Evolutionary conservation across 2,797 vertebrate genomes (phyloP).

Genomic region (Clarias fuscus): DNA sequence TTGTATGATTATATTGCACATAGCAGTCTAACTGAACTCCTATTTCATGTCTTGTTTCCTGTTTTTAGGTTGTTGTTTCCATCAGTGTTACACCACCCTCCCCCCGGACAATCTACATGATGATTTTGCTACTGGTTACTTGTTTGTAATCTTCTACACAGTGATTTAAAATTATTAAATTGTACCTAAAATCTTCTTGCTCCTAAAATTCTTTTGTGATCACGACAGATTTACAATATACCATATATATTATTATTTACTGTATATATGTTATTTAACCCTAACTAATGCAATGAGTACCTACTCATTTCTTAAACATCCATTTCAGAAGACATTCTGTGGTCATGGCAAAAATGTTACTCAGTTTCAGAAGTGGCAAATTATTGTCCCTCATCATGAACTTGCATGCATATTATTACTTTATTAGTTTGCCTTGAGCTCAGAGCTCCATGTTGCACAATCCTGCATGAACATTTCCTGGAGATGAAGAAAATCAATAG

Average conservation of each 20-base stretch:
- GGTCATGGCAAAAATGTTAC: too few relatives aligned
- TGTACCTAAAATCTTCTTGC: neutral
- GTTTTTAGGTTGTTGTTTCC: neutral
- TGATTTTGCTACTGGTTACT: neutral
- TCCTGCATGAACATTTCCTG: constrained; percentile 54
- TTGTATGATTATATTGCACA: neutral
- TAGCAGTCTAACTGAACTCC: neutral
- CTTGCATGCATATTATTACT: neutral
- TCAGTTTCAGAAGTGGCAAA: too few relatives aligned
- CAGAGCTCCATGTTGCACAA: neutral
- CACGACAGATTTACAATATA: neutral
- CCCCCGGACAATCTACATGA: neutral
- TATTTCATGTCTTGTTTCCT: neutral
- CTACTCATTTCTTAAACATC: too few relatives aligned
- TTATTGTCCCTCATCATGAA: too few relatives aligned
- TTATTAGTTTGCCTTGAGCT: neutral
- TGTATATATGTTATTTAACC: too few relatives aligned
- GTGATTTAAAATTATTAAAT: too few relatives aligned
- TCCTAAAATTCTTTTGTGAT: neutral
- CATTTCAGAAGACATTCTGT: too few relatives aligned
- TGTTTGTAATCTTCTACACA: neutral
- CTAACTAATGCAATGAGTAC: too few relatives aligned
- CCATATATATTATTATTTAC: too few relatives aligned
- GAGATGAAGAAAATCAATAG: constrained; percentile 62
- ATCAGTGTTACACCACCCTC: neutral